These are phyloP conservation scores for Drosophila kanekoi DNA, from an alignment of 2,888 invertebrate species.

Conservation along the genomic window DNA sequence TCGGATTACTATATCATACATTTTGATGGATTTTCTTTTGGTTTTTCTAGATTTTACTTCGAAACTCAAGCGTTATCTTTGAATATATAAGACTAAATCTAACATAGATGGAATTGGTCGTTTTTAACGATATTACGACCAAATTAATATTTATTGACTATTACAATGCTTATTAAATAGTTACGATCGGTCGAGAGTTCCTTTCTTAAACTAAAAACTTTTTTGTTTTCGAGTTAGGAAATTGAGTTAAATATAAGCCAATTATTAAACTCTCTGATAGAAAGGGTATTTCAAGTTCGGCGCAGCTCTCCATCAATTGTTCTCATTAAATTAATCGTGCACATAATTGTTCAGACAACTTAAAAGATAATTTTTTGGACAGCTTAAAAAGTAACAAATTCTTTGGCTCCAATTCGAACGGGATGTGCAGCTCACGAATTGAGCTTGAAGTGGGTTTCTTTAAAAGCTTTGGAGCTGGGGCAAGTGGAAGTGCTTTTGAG, in stretches of 20 bases:
- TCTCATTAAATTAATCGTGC: conserved; percentile 22
- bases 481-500: conserved; percentile 32
- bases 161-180: too few relatives aligned
- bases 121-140: too few relatives aligned
- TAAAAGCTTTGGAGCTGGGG: not conserved
- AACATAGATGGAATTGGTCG: too few relatives aligned
- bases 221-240: too few relatives aligned
- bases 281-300: conserved; percentile 12
- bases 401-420: not conserved
- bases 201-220: too few relatives aligned
- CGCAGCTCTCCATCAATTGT: not conserved
- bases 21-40: not conserved
- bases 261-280: not conserved
- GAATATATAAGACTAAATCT: too few relatives aligned
- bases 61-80: too few relatives aligned
- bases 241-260: too few relatives aligned
- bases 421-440: conserved; percentile 37
- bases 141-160: too few relatives aligned
- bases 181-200: too few relatives aligned
- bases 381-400: conserved; percentile 19
- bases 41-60: not conserved
- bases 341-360: conserved; percentile 18
- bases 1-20: too few relatives aligned
- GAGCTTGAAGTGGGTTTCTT: conserved; percentile 33
- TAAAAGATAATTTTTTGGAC: conserved; percentile 15